Evolutionary conservation across 2,797 vertebrate genomes (phyloP).

Genomic region (Adrianichthys oophorus): DNA sequence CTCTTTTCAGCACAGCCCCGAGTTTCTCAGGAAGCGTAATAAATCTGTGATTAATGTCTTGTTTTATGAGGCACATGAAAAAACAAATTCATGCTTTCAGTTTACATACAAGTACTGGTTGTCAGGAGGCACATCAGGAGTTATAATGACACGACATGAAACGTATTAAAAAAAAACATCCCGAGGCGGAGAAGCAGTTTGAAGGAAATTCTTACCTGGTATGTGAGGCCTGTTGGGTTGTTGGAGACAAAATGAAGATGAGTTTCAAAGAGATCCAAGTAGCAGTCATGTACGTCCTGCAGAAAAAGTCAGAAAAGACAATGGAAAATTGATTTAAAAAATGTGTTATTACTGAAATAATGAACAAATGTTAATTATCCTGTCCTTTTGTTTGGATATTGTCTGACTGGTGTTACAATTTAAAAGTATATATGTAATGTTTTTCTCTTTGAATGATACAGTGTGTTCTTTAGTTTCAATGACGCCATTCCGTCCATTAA

Average conservation of each 20-base stretch:
- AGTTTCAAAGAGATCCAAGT: slow-evolving; percentile 93
- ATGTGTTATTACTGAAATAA: neutral
- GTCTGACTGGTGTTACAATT: too few relatives aligned
- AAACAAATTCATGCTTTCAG: slow-evolving; percentile 34
- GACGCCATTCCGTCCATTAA: slow-evolving; percentile 22
- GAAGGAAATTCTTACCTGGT: slow-evolving; percentile 81
- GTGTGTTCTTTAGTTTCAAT: slow-evolving; percentile 38
- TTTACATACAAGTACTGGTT: slow-evolving; percentile 45
- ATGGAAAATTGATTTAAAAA: too few relatives aligned
- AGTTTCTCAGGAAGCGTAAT: slow-evolving; percentile 27
- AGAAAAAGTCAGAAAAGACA: slow-evolving; percentile 14
- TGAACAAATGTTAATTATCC: neutral
- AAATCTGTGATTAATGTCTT: slow-evolving; percentile 65
- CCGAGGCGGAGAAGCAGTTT: neutral
- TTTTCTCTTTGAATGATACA: slow-evolving; percentile 26
- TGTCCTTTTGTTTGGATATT: too few relatives aligned
- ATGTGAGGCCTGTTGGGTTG: slow-evolving; percentile 85
- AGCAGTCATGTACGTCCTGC: slow-evolving; percentile 92
- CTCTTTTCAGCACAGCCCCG: slow-evolving; percentile 26
- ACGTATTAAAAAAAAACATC: slow-evolving; percentile 6
- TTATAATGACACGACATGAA: slow-evolving; percentile 12
- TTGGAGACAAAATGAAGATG: slow-evolving; percentile 93
- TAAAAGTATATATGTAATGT: neutral
- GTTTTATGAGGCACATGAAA: slow-evolving; percentile 47
- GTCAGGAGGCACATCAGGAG: slow-evolving; percentile 25